A percentile compares a stretch with the other conserved stretches of the same genome.
Conservation (phyloP, 2,113 vertebrate species). For the Odocoileus hemionus region DNA sequence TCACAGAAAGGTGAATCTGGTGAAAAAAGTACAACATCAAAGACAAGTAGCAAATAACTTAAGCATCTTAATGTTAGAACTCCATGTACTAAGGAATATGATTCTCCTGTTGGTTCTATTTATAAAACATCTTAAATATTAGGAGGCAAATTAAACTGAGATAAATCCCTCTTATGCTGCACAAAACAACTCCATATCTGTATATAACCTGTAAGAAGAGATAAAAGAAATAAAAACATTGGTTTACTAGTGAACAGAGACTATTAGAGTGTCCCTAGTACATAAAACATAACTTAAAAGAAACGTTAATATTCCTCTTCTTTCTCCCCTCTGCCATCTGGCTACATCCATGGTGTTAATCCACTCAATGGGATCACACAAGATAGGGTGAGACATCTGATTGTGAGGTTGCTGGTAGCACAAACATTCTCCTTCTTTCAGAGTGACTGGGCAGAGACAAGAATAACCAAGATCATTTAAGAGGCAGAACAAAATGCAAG, state of each 20-base stretch:
- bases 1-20: background rate
- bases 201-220: background rate
- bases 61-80: background rate
- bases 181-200: background rate
- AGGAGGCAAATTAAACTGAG: background rate
- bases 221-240: background rate
- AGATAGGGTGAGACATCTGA: background rate
- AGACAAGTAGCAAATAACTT: fast-evolving
- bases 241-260: background rate
- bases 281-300: background rate
- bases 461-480: background rate
- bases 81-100: no score
- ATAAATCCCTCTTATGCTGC: background rate
- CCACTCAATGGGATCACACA: background rate
- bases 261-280: background rate
- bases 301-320: fast-evolving
- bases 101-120: background rate
- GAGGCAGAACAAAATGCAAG: background rate
- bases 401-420: background rate
- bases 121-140: background rate
- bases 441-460: background rate
- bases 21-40: background rate
- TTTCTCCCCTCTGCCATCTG: background rate
- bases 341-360: no score
- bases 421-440: background rate